These are phyloP conservation scores for Hermetia illucens DNA, from an alignment of 1,140 invertebrate species.

Conservation along the genomic window DNA sequence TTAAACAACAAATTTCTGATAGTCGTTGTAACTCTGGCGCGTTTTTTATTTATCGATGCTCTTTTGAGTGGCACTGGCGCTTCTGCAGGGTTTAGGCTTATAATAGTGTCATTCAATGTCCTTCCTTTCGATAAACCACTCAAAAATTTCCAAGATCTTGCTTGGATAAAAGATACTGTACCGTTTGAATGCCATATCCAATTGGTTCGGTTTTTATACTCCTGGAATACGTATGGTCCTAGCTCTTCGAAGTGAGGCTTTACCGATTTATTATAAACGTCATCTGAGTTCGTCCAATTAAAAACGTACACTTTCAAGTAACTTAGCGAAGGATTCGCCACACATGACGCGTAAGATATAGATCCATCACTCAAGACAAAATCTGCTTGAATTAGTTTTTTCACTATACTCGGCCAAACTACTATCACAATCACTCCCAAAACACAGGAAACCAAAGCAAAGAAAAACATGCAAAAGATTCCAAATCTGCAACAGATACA, in stretches of 20 bases:
- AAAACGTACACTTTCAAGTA: constrained; percentile 56
- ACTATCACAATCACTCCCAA: no score
- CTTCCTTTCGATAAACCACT: constrained; percentile 45
- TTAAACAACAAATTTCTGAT: no score
- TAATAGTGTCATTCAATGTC: no score
- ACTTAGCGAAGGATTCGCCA: constrained; percentile 52
- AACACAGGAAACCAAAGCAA: no score
- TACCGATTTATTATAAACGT: constrained; percentile 28
- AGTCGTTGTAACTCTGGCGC: no score
- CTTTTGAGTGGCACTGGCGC: no score
- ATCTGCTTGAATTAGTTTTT: no score
- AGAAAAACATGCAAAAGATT: no score
- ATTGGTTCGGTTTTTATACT: constrained; percentile 38
- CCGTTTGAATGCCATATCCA: constrained; percentile 51
- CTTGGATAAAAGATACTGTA: constrained; percentile 61
- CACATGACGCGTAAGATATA: constrained; percentile 45
- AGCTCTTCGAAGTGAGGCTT: constrained; percentile 47
- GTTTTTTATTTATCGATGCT: no score
- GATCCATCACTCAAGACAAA: constrained; percentile 39
- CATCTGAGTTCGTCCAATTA: constrained; percentile 58
- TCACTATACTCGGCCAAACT: no score
- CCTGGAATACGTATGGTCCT: constrained; percentile 39
- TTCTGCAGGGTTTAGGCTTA: no score
- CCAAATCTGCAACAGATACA: no score
- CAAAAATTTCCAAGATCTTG: constrained; percentile 52